Evolutionary conservation across 2,113 vertebrate genomes (phyloP), one percentile per base, ranked within the genome.

Genomic region (Ammodytes marinus): DNA sequence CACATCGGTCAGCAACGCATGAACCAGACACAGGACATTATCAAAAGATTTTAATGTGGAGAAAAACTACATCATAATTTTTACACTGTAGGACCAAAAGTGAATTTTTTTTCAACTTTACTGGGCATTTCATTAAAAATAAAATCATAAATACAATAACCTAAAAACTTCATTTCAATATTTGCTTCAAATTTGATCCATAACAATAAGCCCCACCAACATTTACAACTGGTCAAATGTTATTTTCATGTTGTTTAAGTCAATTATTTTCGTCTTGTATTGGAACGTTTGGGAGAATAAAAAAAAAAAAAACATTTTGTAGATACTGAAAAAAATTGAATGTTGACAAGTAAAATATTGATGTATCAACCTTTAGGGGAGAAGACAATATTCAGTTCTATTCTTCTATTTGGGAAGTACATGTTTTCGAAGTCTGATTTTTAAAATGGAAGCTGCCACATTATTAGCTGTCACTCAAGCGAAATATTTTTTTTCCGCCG

Each of bases 401-500:
- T 80, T 86, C 53, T 75, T 89, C 89, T 88, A 89, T 85, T 27
- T 90, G 90, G 71, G 60, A 87, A 91, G 86, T 80, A 93, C 78
- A 84, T 75, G 59, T 71, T 82, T 87, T 80, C 27, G 85, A 92
- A 92, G 82, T 93, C 87, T 79, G 87, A 88, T 91, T 92, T 85
- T 27, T 27, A 27, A 77, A 94, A 93, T 91, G 80, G 86, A 95
- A 95, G 93, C 95, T 90, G 92, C 91, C 93, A 94, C 90, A 89
- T 83, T 27, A 27, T 27, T 27, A 27, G 27, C 27, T 27, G 84
- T 93, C 91, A 94, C 92, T 93, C 88, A 94, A 95, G 91, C 94
- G 70, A 88, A 94, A 92, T 79, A 92, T 92, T 92, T 93, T 91
- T 92, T 92, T 93, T 91, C 92, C 90, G 92, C 94, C 93, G 87